Evolutionary conservation across 2,113 vertebrate genomes (phyloP).

Genomic region (Burhinus oedicnemus): DNA sequence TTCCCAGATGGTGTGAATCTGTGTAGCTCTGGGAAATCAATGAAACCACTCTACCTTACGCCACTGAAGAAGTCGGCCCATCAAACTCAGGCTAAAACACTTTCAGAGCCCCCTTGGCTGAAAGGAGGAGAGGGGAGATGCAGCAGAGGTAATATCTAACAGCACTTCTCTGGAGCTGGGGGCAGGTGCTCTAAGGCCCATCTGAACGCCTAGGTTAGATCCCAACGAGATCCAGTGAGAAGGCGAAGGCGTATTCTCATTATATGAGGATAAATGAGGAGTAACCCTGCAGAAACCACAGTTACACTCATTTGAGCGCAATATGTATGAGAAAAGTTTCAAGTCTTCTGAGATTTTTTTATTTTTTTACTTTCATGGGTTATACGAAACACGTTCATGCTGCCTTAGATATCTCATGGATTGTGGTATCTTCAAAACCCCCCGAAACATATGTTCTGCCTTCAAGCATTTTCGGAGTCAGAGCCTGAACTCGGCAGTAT

Average conservation of each 20-base stretch:
- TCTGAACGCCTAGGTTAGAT: neutral
- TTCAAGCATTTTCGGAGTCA: neutral
- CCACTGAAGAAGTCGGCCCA: neutral
- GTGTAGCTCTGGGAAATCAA: neutral
- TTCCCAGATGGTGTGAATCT: neutral
- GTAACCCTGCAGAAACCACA: neutral
- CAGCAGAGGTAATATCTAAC: neutral
- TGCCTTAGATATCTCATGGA: neutral
- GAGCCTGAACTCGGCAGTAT: neutral
- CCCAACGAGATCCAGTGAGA: neutral
- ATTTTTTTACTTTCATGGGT: neutral
- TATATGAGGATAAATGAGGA: neutral
- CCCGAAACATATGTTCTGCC: neutral
- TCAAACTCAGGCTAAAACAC: neutral
- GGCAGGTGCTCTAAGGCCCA: neutral
- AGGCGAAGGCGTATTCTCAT: neutral
- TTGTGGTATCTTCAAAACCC: constrained; percentile 11
- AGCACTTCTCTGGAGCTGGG: neutral
- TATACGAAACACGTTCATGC: neutral
- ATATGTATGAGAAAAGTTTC: neutral
- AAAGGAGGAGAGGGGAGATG: neutral
- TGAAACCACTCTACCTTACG: neutral
- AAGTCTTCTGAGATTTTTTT: neutral
- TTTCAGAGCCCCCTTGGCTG: neutral
- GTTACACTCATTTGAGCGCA: neutral